These are phyloP conservation scores for Epistrophella euchroma DNA, from an alignment of 2,888 invertebrate genomes.

Conservation along the genomic window DNA sequence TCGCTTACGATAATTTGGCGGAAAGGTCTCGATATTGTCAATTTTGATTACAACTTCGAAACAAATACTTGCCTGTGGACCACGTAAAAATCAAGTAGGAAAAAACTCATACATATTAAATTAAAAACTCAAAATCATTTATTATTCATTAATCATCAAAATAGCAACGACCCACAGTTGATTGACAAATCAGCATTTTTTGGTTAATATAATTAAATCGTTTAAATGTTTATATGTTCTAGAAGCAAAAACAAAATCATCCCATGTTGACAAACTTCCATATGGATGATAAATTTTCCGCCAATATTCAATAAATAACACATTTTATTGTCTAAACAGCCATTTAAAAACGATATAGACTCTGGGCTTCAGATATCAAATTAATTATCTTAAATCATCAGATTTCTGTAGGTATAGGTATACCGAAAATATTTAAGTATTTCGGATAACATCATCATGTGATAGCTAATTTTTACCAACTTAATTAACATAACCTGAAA, in stretches of 20 bases:
- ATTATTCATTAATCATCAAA: background rate
- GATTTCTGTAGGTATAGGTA: background rate
- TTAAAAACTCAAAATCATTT: background rate
- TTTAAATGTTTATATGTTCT: background rate
- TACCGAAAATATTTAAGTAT: slow-evolving; percentile 16
- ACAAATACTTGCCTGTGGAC: too few relatives aligned
- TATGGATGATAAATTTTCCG: slow-evolving; percentile 6
- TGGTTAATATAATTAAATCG: background rate
- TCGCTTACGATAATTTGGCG: too few relatives aligned
- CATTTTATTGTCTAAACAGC: slow-evolving; percentile 12
- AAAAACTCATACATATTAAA: background rate
- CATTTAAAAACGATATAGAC: slow-evolving; percentile 10
- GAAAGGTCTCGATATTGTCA: too few relatives aligned
- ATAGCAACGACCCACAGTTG: background rate
- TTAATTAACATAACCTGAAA: slow-evolving; percentile 43
- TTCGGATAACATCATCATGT: slow-evolving; percentile 26
- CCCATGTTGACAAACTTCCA: background rate
- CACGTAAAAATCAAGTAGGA: too few relatives aligned
- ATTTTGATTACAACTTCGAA: too few relatives aligned
- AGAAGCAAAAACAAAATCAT: background rate
- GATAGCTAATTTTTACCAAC: slow-evolving; percentile 13
- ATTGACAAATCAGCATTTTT: background rate
- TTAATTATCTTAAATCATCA: slow-evolving; percentile 38
- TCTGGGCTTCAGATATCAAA: background rate
- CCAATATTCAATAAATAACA: slow-evolving; percentile 40